Conservation (phyloP, 1,140 invertebrate genomes). For the Diabrotica virgifera region DNA sequence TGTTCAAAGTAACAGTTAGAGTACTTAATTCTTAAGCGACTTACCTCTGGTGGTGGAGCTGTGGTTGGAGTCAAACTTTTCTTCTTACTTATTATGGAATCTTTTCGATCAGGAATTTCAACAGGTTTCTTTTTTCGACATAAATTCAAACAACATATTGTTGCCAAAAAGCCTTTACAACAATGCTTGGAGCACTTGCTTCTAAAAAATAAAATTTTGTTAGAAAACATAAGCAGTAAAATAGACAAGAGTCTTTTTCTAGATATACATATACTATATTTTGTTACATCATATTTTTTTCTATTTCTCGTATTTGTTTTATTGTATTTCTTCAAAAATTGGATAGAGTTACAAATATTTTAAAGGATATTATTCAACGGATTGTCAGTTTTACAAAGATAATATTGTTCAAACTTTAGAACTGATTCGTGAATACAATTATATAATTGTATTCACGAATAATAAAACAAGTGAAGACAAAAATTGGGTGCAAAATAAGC, state of each 20-base stretch:
- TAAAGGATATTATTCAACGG: too few species aligned
- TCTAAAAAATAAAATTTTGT: slow-evolving; percentile 18
- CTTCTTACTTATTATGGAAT: slow-evolving; percentile 60
- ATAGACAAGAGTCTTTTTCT: background rate
- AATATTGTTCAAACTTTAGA: too few species aligned
- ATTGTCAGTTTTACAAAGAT: too few species aligned
- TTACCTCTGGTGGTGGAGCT: slow-evolving; percentile 56
- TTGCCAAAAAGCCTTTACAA: slow-evolving; percentile 37
- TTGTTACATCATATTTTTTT: too few species aligned
- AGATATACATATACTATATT: background rate
- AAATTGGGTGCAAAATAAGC: too few species aligned
- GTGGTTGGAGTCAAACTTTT: slow-evolving; percentile 58
- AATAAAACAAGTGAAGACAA: too few species aligned
- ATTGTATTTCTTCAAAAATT: too few species aligned
- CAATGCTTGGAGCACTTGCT: slow-evolving; percentile 32
- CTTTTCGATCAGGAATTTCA: slow-evolving; percentile 49
- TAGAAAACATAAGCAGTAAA: background rate
- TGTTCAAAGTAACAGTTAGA: too few species aligned
- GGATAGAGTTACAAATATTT: too few species aligned
- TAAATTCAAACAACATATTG: slow-evolving; percentile 43
- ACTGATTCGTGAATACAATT: too few species aligned
- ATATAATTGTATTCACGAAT: too few species aligned
- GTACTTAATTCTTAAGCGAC: background rate
- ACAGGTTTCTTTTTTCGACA: slow-evolving; percentile 48
- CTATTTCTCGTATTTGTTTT: too few species aligned